These are phyloP conservation scores for Anser brachyrhynchus DNA, from an alignment of 2,113 vertebrate genomes.

Conservation along the genomic window DNA sequence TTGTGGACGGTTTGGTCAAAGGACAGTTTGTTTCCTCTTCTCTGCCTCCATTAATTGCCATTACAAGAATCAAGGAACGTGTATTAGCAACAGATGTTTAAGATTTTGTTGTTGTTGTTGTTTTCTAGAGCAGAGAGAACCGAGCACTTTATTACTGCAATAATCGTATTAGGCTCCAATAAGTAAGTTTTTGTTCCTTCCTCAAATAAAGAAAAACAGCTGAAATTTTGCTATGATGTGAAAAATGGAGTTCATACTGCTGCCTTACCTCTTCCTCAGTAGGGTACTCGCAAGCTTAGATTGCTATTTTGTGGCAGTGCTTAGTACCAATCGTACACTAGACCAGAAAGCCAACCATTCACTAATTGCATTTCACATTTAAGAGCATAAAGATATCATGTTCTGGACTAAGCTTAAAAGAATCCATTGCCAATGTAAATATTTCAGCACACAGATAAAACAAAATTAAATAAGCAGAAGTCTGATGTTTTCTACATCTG, in stretches of 20 bases:
- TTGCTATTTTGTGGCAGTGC: neutral
- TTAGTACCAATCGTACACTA: neutral
- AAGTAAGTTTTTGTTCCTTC: neutral
- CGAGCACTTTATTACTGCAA: neutral
- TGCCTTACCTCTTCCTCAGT: neutral
- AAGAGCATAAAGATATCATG: constrained; percentile 4
- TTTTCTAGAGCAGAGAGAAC: neutral
- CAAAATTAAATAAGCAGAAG: constrained; percentile 49
- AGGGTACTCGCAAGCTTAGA: neutral
- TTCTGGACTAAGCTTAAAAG: constrained; percentile 20
- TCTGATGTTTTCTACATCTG: constrained; percentile 17
- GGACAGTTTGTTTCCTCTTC: neutral
- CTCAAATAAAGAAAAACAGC: neutral
- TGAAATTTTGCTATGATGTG: neutral
- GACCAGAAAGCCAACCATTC: neutral
- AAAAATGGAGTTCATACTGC: constrained; percentile 24
- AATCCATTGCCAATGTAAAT: constrained; percentile 58
- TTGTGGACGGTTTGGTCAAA: neutral
- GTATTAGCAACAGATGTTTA: neutral
- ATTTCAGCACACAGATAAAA: constrained; percentile 57
- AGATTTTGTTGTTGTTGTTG: neutral
- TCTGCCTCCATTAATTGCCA: neutral
- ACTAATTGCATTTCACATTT: constrained; percentile 14
- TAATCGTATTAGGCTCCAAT: neutral
- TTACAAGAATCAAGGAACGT: neutral